Conservation (phyloP, 2,888 invertebrate genomes). For the Malthinus seriepunctatus region DNA sequence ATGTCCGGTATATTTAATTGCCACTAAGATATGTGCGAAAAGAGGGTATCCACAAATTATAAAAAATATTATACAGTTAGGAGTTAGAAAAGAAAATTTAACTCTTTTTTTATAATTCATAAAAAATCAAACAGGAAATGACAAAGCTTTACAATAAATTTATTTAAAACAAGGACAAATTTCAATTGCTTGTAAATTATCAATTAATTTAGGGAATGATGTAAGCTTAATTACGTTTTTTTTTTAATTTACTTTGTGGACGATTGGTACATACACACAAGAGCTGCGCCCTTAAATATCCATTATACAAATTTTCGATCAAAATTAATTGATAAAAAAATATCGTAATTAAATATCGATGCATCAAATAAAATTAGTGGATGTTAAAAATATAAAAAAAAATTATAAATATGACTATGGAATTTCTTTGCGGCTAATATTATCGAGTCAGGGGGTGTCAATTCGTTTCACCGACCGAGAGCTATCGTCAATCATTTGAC, state of each 20-base stretch:
- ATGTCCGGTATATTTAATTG: constrained; percentile 26
- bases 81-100: neutral
- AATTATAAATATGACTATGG: constrained; percentile 22
- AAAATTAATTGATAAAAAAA: neutral
- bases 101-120: neutral
- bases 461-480: constrained; percentile 38
- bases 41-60: neutral
- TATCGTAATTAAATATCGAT: constrained; percentile 4
- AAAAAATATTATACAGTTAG: neutral
- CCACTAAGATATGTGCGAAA: constrained; percentile 16
- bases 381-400: constrained; percentile 12
- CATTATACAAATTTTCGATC: too few species aligned
- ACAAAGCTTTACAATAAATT: neutral
- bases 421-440: constrained; percentile 24
- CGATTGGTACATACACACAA: too few species aligned
- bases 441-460: constrained; percentile 36
- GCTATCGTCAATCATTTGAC: constrained; percentile 47
- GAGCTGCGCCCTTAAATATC: too few species aligned
- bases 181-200: constrained; percentile 6
- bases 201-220: constrained; percentile 4
- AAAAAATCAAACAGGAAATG: neutral
- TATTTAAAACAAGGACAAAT: constrained; percentile 4
- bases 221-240: constrained; percentile 3
- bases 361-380: constrained; percentile 1
- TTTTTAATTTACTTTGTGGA: neutral